A percentile compares a stretch with the other conserved stretches of the same genome.
phyloP scores from a whole-genome alignment of 2,113 vertebrate species.

The Ahaetulla prasina region DNA sequence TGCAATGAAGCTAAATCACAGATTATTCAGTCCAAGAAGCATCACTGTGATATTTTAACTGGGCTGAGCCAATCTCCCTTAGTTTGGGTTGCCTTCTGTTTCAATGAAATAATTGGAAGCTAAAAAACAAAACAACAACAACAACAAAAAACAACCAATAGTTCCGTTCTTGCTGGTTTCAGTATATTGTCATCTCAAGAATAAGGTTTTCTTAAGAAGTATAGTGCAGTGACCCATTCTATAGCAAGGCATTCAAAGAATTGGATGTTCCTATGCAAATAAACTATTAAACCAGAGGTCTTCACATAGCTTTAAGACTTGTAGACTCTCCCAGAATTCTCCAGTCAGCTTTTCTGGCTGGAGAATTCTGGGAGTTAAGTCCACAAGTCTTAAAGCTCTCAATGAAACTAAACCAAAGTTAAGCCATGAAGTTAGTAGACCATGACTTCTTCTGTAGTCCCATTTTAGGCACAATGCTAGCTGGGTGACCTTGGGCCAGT shows the following conservation, averaged over 20 bases:
- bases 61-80: conserved; percentile 17
- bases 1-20: neutral
- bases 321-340: no score
- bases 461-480: neutral
- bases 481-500: neutral
- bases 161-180: conserved; percentile 29
- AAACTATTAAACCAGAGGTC: no score
- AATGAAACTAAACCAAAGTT: neutral
- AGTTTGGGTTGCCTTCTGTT: conserved; percentile 21
- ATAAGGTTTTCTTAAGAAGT: conserved; percentile 55
- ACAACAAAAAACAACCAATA: neutral
- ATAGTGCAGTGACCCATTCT: conserved; percentile 41
- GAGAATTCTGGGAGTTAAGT: no score
- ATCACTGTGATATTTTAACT: neutral
- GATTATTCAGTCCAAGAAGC: conserved; percentile 27
- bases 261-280: conserved; percentile 14
- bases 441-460: neutral
- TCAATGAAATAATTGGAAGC: conserved; percentile 37
- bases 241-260: conserved; percentile 52
- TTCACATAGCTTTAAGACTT: no score
- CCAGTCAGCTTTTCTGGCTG: no score
- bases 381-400: no score
- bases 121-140: no score
- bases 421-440: neutral
- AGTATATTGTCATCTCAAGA: conserved; percentile 46